These are phyloP conservation scores for Zaprionus kolodkinae DNA, from an alignment of 1,140 invertebrate species.

Conservation along the genomic window DNA sequence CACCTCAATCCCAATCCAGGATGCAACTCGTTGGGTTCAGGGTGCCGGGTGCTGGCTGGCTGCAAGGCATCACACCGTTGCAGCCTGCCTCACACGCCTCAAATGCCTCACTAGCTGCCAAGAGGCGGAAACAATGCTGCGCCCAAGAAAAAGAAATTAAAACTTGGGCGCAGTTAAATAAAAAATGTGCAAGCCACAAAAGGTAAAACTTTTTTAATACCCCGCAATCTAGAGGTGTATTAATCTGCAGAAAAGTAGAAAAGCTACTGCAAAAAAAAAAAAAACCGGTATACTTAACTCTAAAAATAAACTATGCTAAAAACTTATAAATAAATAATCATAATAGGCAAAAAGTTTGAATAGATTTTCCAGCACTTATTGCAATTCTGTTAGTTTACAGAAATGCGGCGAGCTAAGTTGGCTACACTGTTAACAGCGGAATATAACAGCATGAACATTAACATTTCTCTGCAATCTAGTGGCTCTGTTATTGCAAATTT, in stretches of 20 bases:
- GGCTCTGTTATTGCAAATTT: neutral
- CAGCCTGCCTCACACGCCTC: slow-evolving; percentile 13
- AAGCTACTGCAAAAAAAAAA: neutral
- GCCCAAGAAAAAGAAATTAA: slow-evolving; percentile 74
- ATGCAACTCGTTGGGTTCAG: slow-evolving; percentile 9
- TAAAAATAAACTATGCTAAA: neutral
- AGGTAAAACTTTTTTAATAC: slow-evolving; percentile 51
- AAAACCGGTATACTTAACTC: neutral
- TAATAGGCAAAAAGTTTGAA: neutral
- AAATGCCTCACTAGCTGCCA: slow-evolving; percentile 27
- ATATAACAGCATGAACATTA: neutral
- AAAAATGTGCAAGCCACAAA: slow-evolving; percentile 54
- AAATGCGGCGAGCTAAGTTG: neutral
- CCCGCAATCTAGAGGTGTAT: slow-evolving; percentile 39
- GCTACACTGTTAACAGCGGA: neutral
- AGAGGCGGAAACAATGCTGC: slow-evolving; percentile 69
- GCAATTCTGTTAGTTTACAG: neutral
- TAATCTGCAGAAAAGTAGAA: slow-evolving; percentile 9
- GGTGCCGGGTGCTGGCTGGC: too few species aligned
- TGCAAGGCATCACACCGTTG: neutral
- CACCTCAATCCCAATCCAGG: slow-evolving; percentile 16
- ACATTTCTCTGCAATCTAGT: neutral
- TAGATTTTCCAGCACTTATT: neutral
- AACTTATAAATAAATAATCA: slow-evolving; percentile 1
- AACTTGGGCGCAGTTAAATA: slow-evolving; percentile 74